Conservation (phyloP, 2,797 vertebrate genomes). For the Lepidocolaptes lacrymiger region DNA sequence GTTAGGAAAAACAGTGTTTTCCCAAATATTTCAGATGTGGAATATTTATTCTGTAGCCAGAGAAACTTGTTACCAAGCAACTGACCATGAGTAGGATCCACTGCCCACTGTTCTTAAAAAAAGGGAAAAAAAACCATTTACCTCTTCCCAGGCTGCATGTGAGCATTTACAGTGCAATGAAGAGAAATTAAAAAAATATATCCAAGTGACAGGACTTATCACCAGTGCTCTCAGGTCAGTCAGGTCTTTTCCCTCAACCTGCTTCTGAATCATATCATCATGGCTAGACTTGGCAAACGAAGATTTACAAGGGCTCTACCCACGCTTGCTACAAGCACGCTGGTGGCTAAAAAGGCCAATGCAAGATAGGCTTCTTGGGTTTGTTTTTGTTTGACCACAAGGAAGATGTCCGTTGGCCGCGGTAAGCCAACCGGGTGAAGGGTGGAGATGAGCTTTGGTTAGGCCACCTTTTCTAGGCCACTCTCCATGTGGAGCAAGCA, state of each 20-base stretch:
- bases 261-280: neutral
- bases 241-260: neutral
- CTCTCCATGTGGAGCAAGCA: no score
- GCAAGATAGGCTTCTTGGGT: no score
- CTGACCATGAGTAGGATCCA: neutral
- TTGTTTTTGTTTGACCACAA: no score
- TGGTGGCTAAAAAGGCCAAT: no score
- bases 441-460: no score
- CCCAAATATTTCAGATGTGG: slow-evolving; percentile 61
- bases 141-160: neutral
- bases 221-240: neutral
- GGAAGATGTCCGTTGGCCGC: no score
- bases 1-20: slow-evolving; percentile 64
- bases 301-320: no score
- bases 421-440: no score
- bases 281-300: no score
- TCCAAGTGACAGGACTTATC: neutral
- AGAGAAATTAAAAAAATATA: neutral
- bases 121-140: neutral
- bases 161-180: neutral
- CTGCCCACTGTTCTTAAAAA: slow-evolving; percentile 43
- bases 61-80: slow-evolving; percentile 61
- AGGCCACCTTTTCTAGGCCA: no score
- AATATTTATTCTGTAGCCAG: slow-evolving; percentile 65
- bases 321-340: no score